A percentile compares a stretch with the other conserved stretches of the same genome.
Evolutionary conservation across 2,113 vertebrate genomes (phyloP).

Genomic region (Xenopus tropicalis): DNA sequence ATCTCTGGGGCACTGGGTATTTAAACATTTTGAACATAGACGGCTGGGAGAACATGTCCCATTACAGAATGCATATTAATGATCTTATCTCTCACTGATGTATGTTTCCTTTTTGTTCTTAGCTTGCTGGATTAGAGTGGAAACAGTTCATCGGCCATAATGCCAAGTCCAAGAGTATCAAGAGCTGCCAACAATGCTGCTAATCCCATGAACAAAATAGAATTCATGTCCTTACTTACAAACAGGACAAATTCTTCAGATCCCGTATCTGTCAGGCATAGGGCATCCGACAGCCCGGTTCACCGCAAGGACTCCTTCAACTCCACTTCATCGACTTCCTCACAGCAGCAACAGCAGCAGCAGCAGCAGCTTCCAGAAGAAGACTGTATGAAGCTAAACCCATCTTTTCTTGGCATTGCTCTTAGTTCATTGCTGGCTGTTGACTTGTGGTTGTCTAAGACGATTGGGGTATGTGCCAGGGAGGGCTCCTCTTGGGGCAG

Average conservation of each 20-base stretch:
- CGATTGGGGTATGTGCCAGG: constrained; percentile 85
- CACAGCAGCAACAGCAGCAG: constrained; percentile 57
- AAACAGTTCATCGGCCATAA: constrained; percentile 30
- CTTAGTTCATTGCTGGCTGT: constrained; percentile 89
- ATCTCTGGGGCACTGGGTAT: too few species aligned
- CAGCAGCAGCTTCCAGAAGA: constrained; percentile 72
- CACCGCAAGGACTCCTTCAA: constrained; percentile 78
- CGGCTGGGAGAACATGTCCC: too few species aligned
- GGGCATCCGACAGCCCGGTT: constrained; percentile 78
- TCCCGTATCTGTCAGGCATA: constrained; percentile 64
- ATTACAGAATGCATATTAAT: too few species aligned
- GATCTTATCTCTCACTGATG: too few species aligned
- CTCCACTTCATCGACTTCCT: constrained; percentile 52
- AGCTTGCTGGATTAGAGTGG: too few species aligned
- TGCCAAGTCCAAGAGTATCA: constrained; percentile 73
- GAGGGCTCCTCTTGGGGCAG: constrained; percentile 90
- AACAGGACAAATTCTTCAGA: constrained; percentile 69
- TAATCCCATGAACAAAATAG: constrained; percentile 66
- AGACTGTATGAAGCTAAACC: constrained; percentile 87
- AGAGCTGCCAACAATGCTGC: constrained; percentile 54
- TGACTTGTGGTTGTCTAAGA: constrained; percentile 93
- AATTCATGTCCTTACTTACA: constrained; percentile 75
- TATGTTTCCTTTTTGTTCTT: too few species aligned
- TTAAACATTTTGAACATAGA: too few species aligned
- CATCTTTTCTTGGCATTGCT: constrained; percentile 84